Conservation (phyloP, 1,140 invertebrate genomes). For the Cotesia vestalis region DNA sequence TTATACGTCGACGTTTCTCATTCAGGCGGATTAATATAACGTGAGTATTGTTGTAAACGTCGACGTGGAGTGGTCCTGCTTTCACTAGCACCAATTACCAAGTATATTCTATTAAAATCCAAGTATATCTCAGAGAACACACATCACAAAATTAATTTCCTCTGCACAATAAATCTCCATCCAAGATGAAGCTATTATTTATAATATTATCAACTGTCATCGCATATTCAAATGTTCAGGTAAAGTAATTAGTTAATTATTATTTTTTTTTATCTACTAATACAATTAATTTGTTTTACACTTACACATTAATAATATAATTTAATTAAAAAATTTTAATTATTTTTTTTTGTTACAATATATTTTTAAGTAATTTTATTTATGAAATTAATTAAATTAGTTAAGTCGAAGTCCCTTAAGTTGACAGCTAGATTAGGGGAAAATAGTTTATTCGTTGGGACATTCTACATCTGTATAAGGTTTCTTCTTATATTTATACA, state of each 20-base stretch:
- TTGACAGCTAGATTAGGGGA: no score
- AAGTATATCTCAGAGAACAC: background rate
- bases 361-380: no score
- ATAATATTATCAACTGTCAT: background rate
- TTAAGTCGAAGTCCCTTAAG: no score
- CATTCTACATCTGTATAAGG: background rate
- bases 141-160: background rate
- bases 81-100: background rate
- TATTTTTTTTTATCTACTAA: background rate
- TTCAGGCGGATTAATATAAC: slow-evolving; percentile 6
- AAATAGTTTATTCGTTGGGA: background rate
- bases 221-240: slow-evolving; percentile 3
- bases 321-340: background rate
- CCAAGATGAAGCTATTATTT: slow-evolving; percentile 8
- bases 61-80: slow-evolving; percentile 18
- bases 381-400: no score
- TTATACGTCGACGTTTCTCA: no score
- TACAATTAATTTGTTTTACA: background rate
- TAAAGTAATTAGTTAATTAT: background rate
- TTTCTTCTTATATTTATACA: background rate
- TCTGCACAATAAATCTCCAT: background rate
- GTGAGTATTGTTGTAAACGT: slow-evolving; percentile 8
- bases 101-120: background rate
- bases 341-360: no score
- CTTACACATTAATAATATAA: background rate